These are phyloP conservation scores for Bombus impatiens DNA, from an alignment of 1,140 invertebrate species.

Conservation along the genomic window DNA sequence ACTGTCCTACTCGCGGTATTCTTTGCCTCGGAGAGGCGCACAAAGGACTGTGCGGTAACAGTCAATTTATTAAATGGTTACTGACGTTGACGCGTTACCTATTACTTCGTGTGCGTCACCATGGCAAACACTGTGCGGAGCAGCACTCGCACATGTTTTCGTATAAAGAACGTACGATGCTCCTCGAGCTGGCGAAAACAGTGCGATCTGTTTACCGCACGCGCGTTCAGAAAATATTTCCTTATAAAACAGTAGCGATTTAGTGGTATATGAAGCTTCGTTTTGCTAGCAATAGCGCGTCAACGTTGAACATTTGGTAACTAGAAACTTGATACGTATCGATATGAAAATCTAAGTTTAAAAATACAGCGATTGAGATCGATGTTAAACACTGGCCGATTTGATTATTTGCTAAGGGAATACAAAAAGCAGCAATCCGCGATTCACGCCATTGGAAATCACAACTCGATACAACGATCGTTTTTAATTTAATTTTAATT, in stretches of 20 bases:
- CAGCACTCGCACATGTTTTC: constrained; percentile 16
- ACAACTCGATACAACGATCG: too few relatives aligned
- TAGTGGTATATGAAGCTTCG: too few relatives aligned
- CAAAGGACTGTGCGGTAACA: constrained; percentile 64
- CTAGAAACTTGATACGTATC: not conserved
- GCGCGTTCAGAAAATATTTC: too few relatives aligned
- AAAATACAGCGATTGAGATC: not conserved
- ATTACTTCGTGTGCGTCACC: constrained; percentile 60
- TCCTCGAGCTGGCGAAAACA: not conserved
- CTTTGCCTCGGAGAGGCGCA: constrained; percentile 11
- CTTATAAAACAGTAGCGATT: too few relatives aligned
- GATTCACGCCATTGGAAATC: too few relatives aligned
- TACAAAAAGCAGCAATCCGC: too few relatives aligned
- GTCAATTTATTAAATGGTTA: constrained; percentile 74
- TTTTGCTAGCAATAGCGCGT: too few relatives aligned
- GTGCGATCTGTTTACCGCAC: not conserved
- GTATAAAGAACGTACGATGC: constrained; percentile 3
- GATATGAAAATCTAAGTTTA: not conserved
- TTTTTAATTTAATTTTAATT: too few relatives aligned
- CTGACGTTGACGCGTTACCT: constrained; percentile 59
- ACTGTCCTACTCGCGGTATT: not conserved
- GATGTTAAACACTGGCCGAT: too few relatives aligned
- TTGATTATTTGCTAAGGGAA: too few relatives aligned
- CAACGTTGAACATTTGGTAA: too few relatives aligned
- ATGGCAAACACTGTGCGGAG: constrained; percentile 38